Evolutionary conservation across 2,888 invertebrate genomes (phyloP).

Genomic region (Marasmarcha lunaedactyla): DNA sequence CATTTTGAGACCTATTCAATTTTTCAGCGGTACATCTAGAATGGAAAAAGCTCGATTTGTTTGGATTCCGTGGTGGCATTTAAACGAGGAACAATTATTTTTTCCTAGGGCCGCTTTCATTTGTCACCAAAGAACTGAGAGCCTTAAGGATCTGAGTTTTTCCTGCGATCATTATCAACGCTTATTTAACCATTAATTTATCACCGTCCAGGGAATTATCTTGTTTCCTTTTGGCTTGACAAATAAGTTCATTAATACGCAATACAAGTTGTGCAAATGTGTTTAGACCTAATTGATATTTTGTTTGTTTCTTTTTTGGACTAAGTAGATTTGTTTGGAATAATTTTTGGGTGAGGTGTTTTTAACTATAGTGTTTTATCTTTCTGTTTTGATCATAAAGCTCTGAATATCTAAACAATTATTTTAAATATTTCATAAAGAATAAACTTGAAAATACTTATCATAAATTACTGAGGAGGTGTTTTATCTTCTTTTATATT

Average conservation of each 20-base stretch:
- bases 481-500: no score
- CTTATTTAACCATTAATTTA: slow-evolving; percentile 61
- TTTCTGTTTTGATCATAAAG: no score
- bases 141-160: slow-evolving; percentile 30
- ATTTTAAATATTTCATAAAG: no score
- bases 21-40: slow-evolving; percentile 1
- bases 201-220: slow-evolving; percentile 54
- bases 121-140: slow-evolving; percentile 31
- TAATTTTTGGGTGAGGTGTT: no score
- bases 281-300: no score
- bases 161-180: slow-evolving; percentile 50
- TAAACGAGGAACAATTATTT: slow-evolving; percentile 49
- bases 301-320: no score
- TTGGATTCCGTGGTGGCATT: slow-evolving; percentile 40
- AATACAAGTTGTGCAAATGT: neutral
- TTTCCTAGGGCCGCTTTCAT: slow-evolving; percentile 35
- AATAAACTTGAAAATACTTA: no score
- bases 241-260: slow-evolving; percentile 2
- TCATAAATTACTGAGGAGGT: no score
- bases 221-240: slow-evolving; percentile 21
- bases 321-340: no score
- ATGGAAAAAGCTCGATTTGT: slow-evolving; percentile 40
- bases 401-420: no score
- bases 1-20: neutral
- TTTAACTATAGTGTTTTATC: no score